phyloP scores from a whole-genome alignment of 2,113 vertebrate genomes.

The Erpornis zantholeuca region DNA sequence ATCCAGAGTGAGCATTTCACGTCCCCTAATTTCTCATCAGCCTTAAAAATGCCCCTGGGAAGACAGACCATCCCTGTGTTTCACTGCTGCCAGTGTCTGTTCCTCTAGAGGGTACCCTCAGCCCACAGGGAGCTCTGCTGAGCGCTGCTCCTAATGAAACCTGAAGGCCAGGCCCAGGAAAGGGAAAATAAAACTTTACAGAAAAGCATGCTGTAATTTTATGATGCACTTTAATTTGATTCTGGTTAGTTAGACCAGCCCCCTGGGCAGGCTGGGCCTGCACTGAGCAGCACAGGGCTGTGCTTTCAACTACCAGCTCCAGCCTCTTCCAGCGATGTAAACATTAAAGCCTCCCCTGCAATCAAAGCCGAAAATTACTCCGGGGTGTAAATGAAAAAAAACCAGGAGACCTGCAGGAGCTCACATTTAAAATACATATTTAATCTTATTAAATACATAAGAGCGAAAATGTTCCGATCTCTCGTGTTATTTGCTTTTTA shows the following conservation, averaged over 20 bases:
- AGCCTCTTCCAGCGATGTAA: neutral
- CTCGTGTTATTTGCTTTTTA: neutral
- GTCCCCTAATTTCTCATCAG: neutral
- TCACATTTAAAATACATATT: conserved; percentile 16
- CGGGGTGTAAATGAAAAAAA: neutral
- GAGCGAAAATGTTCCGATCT: neutral
- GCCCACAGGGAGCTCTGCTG: conserved; percentile 12
- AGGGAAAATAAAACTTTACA: conserved; percentile 53
- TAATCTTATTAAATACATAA: conserved; percentile 3
- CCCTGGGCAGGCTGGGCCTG: conserved; percentile 56
- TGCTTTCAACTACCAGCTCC: conserved; percentile 12
- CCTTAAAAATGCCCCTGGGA: neutral
- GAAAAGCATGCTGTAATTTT: conserved; percentile 76
- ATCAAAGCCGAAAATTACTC: conserved; percentile 23
- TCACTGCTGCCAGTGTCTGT: neutral
- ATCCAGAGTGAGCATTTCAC: neutral
- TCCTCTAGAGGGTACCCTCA: conserved; percentile 67
- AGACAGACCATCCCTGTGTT: neutral
- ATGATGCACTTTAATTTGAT: conserved; percentile 69
- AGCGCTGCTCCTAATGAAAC: conserved; percentile 47
- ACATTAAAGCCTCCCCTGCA: conserved; percentile 53
- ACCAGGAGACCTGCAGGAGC: accelerated
- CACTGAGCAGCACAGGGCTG: neutral
- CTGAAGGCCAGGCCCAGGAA: conserved; percentile 46
- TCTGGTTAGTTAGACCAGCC: conserved; percentile 66